Percentiles rank a stretch among this genome's conserved stretches.
Conservation (phyloP, 2,113 vertebrate genomes). For the Hippolais icterina region DNA sequence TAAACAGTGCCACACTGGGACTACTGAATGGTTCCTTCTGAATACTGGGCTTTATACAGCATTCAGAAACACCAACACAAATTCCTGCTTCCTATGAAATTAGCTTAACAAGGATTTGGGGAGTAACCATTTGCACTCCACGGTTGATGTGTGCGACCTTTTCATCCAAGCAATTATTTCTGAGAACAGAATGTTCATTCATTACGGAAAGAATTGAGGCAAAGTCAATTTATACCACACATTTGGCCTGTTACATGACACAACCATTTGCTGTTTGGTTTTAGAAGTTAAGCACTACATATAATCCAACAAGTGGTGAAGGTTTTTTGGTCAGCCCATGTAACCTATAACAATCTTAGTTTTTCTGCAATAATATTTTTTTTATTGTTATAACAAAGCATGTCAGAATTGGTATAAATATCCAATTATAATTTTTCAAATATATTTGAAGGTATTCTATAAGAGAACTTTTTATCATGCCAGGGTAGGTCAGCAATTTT, state of each 20-base stretch:
- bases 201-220: background rate
- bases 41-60: background rate
- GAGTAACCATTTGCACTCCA: background rate
- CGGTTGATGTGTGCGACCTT: background rate
- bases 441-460: background rate
- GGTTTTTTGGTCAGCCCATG: background rate
- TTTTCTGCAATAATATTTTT: background rate
- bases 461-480: background rate
- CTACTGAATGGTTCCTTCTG: background rate
- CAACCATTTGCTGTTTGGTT: background rate
- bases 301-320: background rate
- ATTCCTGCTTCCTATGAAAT: conserved; percentile 48
- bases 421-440: background rate
- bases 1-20: background rate
- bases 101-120: conserved; percentile 43
- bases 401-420: background rate
- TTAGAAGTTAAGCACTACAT: background rate
- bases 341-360: background rate
- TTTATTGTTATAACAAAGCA: background rate
- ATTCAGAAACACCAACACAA: conserved; percentile 49
- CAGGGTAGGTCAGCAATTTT: background rate
- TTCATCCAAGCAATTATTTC: conserved; percentile 60
- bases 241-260: background rate
- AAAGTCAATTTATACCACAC: conserved; percentile 17
- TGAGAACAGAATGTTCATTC: conserved; percentile 70